Base-by-base conservation (phyloP, 1,140 invertebrate species). In the Lepidurus couesii region DNA sequence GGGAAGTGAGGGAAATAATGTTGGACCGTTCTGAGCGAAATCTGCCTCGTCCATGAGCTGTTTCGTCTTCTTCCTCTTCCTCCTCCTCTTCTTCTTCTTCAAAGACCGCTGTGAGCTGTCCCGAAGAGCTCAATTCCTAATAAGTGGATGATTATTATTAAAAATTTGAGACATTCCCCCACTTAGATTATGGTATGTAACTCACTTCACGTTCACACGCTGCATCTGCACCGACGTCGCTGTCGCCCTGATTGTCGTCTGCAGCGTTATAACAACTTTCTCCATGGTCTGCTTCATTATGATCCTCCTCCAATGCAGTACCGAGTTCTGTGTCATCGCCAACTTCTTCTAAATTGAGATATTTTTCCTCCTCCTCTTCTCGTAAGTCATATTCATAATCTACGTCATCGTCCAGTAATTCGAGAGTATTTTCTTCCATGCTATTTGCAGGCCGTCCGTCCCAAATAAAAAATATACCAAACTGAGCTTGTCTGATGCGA, bases 21-120 rank as follows among this genome's bases (percentile, higher is more conserved):
- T 65, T 65, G 9, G 53, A 65, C 21, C 53, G 16, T 65, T 65
- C 53, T 65, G 53, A 65, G 21, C 53, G 53, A 65, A 65, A 65
- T 7, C 53, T 13, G 13, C 53, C 53, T 16, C 53, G 53, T 11
- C 53, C 53, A 16, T 65, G 53, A 11, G 53, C 53, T 7, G 16
- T 21, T 65, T 65, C 53, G 4, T 65, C 53, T 65, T 65, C 53
- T 7, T 65, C 53, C 9, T 65, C 53, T 65, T 65, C 53, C 21
- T 65, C 53, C 13, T 47, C 45, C 45, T 65, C 53, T 65, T 65
- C 53, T 16, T 13, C 21, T 21, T 65, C 53, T 65, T 65, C 53
- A 21, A 65, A 65, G n/a, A 65, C 53, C 4, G 53, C 53, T 21
- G 53, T 21, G 7, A 65, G 16, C 21, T 65, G 53, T 65, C 21